phyloP scores from a whole-genome alignment of 1,140 invertebrate genomes.

The Scaptodrosophila lebanonensis region DNA sequence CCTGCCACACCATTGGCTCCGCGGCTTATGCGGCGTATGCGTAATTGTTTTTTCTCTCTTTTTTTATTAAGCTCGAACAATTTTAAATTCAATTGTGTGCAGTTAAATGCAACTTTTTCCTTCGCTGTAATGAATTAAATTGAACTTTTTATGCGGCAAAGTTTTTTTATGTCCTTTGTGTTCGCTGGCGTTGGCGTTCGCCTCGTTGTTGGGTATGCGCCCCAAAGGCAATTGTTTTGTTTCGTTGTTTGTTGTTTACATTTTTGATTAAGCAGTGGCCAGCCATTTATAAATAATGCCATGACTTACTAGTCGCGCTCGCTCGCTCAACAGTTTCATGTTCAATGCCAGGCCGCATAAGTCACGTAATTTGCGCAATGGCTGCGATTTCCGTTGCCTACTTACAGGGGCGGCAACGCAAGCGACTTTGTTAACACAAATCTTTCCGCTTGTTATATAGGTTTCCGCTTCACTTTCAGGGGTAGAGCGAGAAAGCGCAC shows the following conservation, averaged over 20 bases:
- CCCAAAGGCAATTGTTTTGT: too few relatives aligned
- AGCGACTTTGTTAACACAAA: constrained; percentile 64
- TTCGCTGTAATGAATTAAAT: constrained; percentile 70
- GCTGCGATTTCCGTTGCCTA: constrained; percentile 61
- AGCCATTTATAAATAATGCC: constrained; percentile 65
- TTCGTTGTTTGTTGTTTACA: constrained; percentile 3
- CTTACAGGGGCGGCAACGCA: constrained; percentile 30
- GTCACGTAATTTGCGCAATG: constrained; percentile 70
- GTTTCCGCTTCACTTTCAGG: constrained; percentile 57
- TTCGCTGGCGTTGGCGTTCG: constrained; percentile 22
- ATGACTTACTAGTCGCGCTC: constrained; percentile 31
- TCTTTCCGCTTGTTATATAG: constrained; percentile 72
- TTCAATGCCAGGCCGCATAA: constrained; percentile 14
- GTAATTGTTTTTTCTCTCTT: constrained; percentile 57
- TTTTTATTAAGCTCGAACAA: constrained; percentile 66
- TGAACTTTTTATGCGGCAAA: constrained; percentile 70
- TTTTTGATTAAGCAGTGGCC: constrained; percentile 56
- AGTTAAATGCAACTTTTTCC: constrained; percentile 47
- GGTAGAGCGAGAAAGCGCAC: neutral
- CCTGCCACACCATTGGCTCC: neutral
- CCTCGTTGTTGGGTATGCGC: too few relatives aligned
- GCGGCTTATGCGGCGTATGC: constrained; percentile 53
- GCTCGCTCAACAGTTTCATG: constrained; percentile 1
- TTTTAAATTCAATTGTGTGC: constrained; percentile 68
- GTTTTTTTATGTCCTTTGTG: constrained; percentile 41